A percentile compares a stretch with the other conserved stretches of the same genome.
These are phyloP conservation scores for Aphelenchoides bicaudatus DNA, from an alignment of 2,888 invertebrate genomes.

Conservation along the genomic window DNA sequence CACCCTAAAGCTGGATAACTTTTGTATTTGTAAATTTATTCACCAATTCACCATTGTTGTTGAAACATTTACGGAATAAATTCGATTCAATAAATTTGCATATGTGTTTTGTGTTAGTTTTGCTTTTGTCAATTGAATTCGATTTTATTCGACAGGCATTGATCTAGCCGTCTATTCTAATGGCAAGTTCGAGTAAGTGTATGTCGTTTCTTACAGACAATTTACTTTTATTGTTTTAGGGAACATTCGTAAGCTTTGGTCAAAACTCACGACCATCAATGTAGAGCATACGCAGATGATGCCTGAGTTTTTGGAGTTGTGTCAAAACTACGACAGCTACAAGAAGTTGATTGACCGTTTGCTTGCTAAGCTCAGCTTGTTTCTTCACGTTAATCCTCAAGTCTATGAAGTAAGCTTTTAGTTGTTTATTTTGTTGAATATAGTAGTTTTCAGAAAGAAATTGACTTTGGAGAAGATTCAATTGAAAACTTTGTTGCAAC, in stretches of 20 bases:
- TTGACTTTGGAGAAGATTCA: conserved; percentile 28
- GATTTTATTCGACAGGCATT: no score
- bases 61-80: no score
- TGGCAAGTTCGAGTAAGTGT: no score
- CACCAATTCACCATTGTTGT: no score
- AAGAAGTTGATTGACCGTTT: conserved; percentile 18
- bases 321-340: conserved; percentile 25
- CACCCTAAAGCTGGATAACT: no score
- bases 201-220: no score
- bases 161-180: no score
- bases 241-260: not conserved
- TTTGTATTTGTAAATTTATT: no score
- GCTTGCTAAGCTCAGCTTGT: conserved; percentile 17
- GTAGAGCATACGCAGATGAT: conserved; percentile 32
- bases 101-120: no score
- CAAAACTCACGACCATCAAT: conserved; percentile 14
- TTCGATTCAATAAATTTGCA: no score
- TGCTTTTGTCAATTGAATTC: no score
- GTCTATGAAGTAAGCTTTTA: conserved; percentile 4
- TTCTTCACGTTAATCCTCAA: conserved; percentile 26
- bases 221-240: no score
- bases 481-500: conserved; percentile 26
- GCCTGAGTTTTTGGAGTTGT: conserved; percentile 24
- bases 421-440: not conserved
- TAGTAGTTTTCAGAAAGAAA: conserved; percentile 4